Evolutionary conservation across 2,888 invertebrate genomes (phyloP).

Genomic region (Eupithecia abbreviata): DNA sequence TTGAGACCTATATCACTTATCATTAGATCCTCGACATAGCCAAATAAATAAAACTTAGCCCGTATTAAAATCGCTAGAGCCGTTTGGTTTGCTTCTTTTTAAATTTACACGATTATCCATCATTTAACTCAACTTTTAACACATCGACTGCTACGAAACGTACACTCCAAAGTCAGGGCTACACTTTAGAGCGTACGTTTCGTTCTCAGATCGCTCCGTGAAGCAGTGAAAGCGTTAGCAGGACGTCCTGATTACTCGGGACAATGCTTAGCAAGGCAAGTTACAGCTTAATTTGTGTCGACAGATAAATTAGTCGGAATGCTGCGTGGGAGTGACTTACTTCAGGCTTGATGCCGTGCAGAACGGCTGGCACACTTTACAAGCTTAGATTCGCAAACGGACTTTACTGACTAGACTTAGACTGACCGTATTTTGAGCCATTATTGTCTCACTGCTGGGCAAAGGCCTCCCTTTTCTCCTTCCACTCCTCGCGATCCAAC

Average conservation of each 20-base stretch:
- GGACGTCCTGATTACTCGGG: slow-evolving; percentile 54
- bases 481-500: too few relatives aligned
- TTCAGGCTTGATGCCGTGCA: slow-evolving; percentile 18
- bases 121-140: neutral
- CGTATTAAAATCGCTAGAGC: neutral
- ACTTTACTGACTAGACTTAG: too few relatives aligned
- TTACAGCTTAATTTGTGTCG: slow-evolving; percentile 44
- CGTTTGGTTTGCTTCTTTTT: neutral
- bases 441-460: too few relatives aligned
- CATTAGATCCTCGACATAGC: neutral
- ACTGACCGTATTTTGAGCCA: too few relatives aligned
- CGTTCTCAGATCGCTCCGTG: neutral
- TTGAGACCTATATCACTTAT: neutral
- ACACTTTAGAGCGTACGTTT: too few relatives aligned
- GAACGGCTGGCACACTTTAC: slow-evolving; percentile 17
- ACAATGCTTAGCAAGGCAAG: slow-evolving; percentile 46
- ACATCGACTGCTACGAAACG: neutral
- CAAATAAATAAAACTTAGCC: neutral
- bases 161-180: neutral
- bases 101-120: neutral
- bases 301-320: slow-evolving; percentile 40
- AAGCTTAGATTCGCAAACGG: neutral
- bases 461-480: too few relatives aligned
- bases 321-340: slow-evolving; percentile 42
- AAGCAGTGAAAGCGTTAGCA: slow-evolving; percentile 30